Conservation (phyloP, 1,140 invertebrate genomes). For the Trichomalopsis sarcophagae region DNA sequence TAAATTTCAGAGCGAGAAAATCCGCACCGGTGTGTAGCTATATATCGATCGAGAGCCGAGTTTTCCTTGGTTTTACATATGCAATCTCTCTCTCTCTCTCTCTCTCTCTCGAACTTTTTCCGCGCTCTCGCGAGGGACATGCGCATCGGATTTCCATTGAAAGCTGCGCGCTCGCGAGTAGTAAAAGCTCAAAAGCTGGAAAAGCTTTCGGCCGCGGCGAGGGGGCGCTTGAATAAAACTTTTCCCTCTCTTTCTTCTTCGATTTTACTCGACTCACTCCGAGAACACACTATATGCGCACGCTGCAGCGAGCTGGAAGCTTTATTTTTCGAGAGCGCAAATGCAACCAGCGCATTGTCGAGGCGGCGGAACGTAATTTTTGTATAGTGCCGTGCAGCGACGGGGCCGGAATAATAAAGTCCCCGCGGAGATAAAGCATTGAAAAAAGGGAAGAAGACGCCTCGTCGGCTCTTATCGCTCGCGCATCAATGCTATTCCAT, state of each 20-base stretch:
- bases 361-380: too few relatives aligned
- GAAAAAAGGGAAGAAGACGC: background rate
- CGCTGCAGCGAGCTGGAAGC: constrained; percentile 26
- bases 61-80: constrained; percentile 45
- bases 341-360: constrained; percentile 6
- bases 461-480: constrained; percentile 27
- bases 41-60: constrained; percentile 39
- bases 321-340: constrained; percentile 1
- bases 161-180: constrained; percentile 48
- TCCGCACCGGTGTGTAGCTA: background rate
- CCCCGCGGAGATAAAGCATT: background rate
- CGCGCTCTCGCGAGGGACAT: constrained; percentile 31
- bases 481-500: constrained; percentile 49
- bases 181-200: constrained; percentile 66
- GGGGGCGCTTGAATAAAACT: constrained; percentile 62
- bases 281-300: background rate
- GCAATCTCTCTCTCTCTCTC: constrained; percentile 45
- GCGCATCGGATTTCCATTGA: constrained; percentile 59
- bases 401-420: background rate
- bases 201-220: constrained; percentile 60
- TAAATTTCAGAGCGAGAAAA: background rate
- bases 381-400: background rate
- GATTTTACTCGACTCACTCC: constrained; percentile 38
- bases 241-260: constrained; percentile 58
- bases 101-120: constrained; percentile 31